Conservation (phyloP, 2,888 invertebrate genomes). For the Archaeoteleia sp. region DNA sequence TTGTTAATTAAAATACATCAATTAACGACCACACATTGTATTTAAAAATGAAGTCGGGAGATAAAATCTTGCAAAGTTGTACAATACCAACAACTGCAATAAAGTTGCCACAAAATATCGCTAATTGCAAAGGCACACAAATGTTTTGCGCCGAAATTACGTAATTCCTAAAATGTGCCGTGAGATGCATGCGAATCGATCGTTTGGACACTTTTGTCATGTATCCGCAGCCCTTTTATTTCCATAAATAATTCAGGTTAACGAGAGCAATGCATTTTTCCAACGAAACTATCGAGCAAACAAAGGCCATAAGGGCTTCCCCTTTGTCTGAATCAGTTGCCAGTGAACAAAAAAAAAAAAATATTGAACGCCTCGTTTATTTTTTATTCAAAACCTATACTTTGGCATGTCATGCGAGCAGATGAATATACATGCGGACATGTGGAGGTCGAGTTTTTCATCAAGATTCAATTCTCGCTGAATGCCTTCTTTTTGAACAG, state of each 20-base stretch:
- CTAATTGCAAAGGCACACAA: no score
- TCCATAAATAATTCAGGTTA: conserved; percentile 28
- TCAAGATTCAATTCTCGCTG: conserved; percentile 52
- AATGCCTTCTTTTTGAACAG: conserved; percentile 50
- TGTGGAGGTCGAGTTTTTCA: conserved; percentile 48
- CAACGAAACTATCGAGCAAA: conserved; percentile 34
- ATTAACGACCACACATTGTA: no score
- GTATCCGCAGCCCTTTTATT: conserved; percentile 12
- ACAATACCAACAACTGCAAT: no score
- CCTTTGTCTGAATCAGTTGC: conserved; percentile 40
- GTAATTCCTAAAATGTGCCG: neutral
- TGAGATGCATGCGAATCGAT: conserved; percentile 11
- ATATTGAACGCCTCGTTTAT: conserved; percentile 44
- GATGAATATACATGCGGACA: conserved; percentile 47
- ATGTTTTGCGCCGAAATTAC: no score
- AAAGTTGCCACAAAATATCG: no score
- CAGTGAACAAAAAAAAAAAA: conserved; percentile 26
- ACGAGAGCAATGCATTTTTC: conserved; percentile 35
- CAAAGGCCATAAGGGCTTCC: conserved; percentile 35
- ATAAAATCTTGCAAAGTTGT: no score
- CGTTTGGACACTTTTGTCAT: neutral
- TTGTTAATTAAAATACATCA: no score
- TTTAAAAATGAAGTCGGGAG: no score
- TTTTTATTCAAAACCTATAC: conserved; percentile 46
- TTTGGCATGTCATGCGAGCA: conserved; percentile 48